Evolutionary conservation across 2,888 invertebrate species (phyloP), one percentile per base, ranked within the genome.

Genomic region (Rotaria macrura): DNA sequence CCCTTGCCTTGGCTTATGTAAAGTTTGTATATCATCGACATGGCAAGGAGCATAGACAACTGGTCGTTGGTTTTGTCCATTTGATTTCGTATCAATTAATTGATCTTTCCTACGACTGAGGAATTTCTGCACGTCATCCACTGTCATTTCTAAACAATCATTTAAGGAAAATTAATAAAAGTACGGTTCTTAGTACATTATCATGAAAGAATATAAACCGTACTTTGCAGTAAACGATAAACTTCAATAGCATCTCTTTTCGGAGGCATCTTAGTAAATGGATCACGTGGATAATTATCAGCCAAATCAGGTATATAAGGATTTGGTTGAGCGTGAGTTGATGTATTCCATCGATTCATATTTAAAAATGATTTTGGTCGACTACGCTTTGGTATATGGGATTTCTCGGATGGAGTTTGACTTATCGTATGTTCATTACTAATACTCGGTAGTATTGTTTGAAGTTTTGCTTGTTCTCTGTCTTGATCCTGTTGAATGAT

Each of bases 211-310:
- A 55, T 55, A 55, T 65, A 34, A 65, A 14, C 3, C 20, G 12
- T 43, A 79, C 79, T 43, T 79, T 79, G 79, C 25, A 79, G 79
- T 43, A 79, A 25, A 25, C 49, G 72, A 38, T 83, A 65, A 9
- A 85, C 20, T 25, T 74, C 38, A 17, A 79, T 12, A 38, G 84
- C 79, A 43, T 86, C 86, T 38, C 17, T 25, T 55, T 86, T 57
- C 7, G 54, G 40, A 23, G 90, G 89, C 89, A 89, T 88, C 88
- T 88, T 88, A 14, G 90, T 90, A 87, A 88, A 90, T 72, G 89
- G 89, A 87, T 91, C 90, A 23, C 90, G 87, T 0, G 91, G 91
- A 85, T 89, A 91, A 65, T 89, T 89, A 87, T 91, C 91, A 14
- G 87, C 87, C 23, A 90, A 87, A 74, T 88, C 88, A 9, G 89